These are phyloP conservation scores for Phymanthus crucifer DNA, from an alignment of 92 coral and sea anemone genomes.

Conservation along the genomic window DNA sequence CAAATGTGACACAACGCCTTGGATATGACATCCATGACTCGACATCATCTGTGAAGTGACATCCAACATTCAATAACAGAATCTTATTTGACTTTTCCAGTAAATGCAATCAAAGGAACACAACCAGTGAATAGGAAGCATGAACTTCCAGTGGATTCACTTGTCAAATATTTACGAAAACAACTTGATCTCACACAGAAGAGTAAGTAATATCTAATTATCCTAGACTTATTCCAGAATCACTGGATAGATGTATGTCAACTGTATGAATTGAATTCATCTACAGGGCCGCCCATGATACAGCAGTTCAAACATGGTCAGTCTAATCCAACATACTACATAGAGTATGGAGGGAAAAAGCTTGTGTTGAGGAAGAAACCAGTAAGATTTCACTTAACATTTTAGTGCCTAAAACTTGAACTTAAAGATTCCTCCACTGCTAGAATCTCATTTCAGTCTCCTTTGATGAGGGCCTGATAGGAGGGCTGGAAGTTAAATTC, in stretches of 20 bases:
- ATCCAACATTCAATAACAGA: background rate
- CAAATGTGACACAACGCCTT: too few species aligned
- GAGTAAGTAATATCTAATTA: slow-evolving; percentile 38
- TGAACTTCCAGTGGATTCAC: slow-evolving; percentile 67
- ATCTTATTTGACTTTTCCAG: background rate
- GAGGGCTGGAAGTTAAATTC: background rate
- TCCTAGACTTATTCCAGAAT: background rate
- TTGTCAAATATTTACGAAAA: slow-evolving; percentile 64
- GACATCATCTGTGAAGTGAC: too few species aligned
- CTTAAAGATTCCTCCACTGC: too few species aligned
- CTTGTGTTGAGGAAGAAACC: slow-evolving; percentile 94
- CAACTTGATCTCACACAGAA: slow-evolving; percentile 68
- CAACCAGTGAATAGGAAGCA: slow-evolving; percentile 73
- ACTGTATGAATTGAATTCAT: background rate
- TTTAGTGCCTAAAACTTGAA: too few species aligned
- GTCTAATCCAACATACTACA: slow-evolving; percentile 94
- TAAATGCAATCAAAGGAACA: slow-evolving; percentile 66
- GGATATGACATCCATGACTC: too few species aligned
- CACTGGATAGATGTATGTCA: too few species aligned
- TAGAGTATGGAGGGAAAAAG: slow-evolving; percentile 81
- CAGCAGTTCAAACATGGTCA: slow-evolving; percentile 97
- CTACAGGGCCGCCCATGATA: slow-evolving; percentile 62
- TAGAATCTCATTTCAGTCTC: too few species aligned
- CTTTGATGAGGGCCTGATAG: too few species aligned
- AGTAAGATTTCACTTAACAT: slow-evolving; percentile 41